Evolutionary conservation across 64 coral and sea anemone species (phyloP).

Genomic region (Astreopora myriophthalma): DNA sequence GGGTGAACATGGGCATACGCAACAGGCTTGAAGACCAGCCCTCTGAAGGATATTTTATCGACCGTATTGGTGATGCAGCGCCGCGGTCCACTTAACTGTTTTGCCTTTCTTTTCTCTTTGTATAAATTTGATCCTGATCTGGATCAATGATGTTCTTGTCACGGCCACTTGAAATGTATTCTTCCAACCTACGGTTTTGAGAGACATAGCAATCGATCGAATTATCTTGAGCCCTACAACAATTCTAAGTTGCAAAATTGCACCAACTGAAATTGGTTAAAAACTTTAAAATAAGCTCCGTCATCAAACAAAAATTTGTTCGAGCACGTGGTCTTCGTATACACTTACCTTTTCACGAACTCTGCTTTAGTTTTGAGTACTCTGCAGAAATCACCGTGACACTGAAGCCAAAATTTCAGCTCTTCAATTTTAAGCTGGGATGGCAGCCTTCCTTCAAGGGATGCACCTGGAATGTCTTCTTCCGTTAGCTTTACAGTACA

Average conservation of each 20-base stretch:
- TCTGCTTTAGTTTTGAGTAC: conserved; percentile 36
- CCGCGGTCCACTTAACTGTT: not conserved
- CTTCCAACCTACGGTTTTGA: conserved; percentile 14
- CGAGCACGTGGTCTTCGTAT: not conserved
- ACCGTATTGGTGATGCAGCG: not conserved
- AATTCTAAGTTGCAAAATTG: too few relatives aligned
- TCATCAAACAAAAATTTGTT: too few relatives aligned
- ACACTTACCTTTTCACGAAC: conserved; percentile 12
- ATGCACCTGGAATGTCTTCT: too few relatives aligned
- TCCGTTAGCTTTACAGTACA: too few relatives aligned
- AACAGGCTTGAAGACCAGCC: conserved; percentile 31
- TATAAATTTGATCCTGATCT: conserved; percentile 33
- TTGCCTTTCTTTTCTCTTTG: conserved; percentile 37
- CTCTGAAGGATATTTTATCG: conserved; percentile 28
- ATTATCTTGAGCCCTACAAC: not conserved
- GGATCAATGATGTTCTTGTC: conserved; percentile 51
- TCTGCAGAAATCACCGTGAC: not conserved
- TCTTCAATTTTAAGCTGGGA: too few relatives aligned
- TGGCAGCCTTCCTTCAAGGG: too few relatives aligned
- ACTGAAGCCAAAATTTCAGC: too few relatives aligned
- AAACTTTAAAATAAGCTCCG: too few relatives aligned
- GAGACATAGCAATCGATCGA: not conserved
- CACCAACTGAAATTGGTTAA: too few relatives aligned
- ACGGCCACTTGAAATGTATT: conserved; percentile 51
- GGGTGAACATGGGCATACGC: conserved; percentile 18